A percentile compares a stretch with the other conserved stretches of the same genome.
Evolutionary conservation across 2,113 vertebrate species (phyloP).

Genomic region (Ptilonorhynchus violaceus): DNA sequence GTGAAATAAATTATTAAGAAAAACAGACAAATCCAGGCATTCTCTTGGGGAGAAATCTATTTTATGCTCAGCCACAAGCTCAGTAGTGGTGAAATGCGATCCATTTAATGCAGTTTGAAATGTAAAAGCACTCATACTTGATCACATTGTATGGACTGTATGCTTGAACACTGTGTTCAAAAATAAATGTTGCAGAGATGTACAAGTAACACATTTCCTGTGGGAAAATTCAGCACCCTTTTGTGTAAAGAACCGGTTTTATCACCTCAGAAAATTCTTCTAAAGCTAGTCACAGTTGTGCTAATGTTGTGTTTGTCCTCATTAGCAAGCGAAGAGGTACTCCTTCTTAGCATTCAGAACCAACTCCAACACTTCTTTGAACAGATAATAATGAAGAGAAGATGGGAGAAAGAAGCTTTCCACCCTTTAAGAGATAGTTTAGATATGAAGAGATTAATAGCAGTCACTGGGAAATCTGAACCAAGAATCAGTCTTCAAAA

Average conservation of each 20-base stretch:
- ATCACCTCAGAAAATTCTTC: background rate
- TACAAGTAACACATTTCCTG: background rate
- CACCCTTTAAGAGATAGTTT: background rate
- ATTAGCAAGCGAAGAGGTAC: background rate
- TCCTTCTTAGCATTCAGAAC: background rate
- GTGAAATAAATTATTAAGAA: conserved; percentile 4
- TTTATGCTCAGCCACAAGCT: background rate
- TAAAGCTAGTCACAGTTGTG: background rate
- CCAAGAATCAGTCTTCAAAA: background rate
- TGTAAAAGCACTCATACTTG: background rate
- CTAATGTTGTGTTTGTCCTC: background rate
- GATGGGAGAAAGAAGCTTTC: background rate
- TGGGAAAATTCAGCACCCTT: background rate
- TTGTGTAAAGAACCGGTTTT: background rate
- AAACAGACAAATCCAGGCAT: background rate
- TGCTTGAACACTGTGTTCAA: background rate
- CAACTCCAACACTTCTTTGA: background rate
- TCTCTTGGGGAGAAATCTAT: background rate
- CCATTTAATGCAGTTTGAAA: background rate
- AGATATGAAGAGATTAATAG: background rate
- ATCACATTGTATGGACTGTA: background rate
- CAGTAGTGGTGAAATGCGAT: background rate
- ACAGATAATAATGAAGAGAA: background rate
- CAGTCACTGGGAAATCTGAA: background rate
- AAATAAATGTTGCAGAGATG: background rate